Evolutionary conservation across 2,113 vertebrate species (phyloP), one percentile per base, ranked within the genome.

Genomic region (Dasyornis broadbenti): DNA sequence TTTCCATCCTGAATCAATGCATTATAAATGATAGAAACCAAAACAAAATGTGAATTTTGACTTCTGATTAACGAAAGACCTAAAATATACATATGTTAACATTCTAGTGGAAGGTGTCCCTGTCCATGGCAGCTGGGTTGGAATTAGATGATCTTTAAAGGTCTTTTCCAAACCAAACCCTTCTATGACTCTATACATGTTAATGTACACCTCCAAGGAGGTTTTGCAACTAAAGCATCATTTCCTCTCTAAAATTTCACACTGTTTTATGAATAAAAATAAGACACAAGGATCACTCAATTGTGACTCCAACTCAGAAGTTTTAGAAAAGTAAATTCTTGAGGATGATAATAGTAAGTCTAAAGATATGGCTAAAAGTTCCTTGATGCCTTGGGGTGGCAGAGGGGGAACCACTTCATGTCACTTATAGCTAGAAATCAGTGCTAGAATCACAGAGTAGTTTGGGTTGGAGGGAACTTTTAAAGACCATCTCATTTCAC

Each of bases 351-450:
- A 10, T 17, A 53, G 1, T 20, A 59, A 49, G 1, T 31, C 17
- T 66, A 33, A 70, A 18, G 37, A 50, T 7, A 33, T 33, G 7
- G 8, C 12, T 73, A 12, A 33, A 68, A 59, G 3, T 64, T 73
- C 15, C 17, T 75, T 71, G 15, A 20, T 75, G 33, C 40, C 7
- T 54, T 60, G 35, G 4, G 2, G 2, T 57, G 7, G 4, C 8
- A 24, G 9, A 11, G 5, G 3, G 2, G 15, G 4, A n/a, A 18
- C 7, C 7, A 33, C n/a, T 72, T 37, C 4, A 2, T 65, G 16
- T 69, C 30, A 44, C 10, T 82, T 86, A 27, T 0, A 27, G 17
- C 30, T 81, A 69, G 21, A 60, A 76, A 75, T 42, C 60, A 40
- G 11, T 56, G 15, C 59, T 42, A 12, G 3, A 80, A 24, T 77